Base-by-base conservation (phyloP, 1,140 invertebrate species). In the Psilanteris sp. region DNA sequence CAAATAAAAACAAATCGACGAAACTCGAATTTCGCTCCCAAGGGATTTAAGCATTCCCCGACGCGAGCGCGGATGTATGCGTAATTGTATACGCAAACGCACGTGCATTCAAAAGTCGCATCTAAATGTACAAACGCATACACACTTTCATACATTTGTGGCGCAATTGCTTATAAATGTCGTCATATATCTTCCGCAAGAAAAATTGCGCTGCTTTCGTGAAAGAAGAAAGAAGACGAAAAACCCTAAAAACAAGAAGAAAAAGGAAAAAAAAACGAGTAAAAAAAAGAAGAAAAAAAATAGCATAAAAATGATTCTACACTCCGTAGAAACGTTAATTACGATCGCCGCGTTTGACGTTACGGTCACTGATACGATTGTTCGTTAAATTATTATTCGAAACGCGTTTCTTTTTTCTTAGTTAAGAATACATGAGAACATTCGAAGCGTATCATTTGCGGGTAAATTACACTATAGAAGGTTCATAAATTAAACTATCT, bases 401-500 rank as follows among this genome's bases (percentile, higher is more conserved):
- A n/a, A n/a, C n/a, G n/a, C n/a, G n/a, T n/a, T n/a, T n/a, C n/a
- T 31, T 68, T 62, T 67, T 75, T 75, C 62, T 75, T 48, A 75
- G 55, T 67, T 46, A 57, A 75, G 62, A 50, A 61, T 75, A 68
- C 62, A 75, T 66, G 74, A 67, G 39, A 77, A 77, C 74, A 72
- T 71, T 71, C 27, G 74, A 71, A 77, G 67, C 67, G 54, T 67
- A 70, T 77, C 61, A 71, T 66, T 77, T 61, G 67, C 66, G 62
- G 37, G 72, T 73, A 77, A 86, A 85, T 86, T 82, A 86, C 81
- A 74, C 82, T 87, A 84, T 82, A 74, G 76, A 80, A 83, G 79
- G 54, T 61, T 80, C 73, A 83, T 85, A 86, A 88, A 87, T 88
- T 87, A 87, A 87, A 83, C 83, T 88, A 88, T 67, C 85, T 87